Evolutionary conservation across 2,113 vertebrate species (phyloP).

Genomic region (Monarcha castaneiventris): DNA sequence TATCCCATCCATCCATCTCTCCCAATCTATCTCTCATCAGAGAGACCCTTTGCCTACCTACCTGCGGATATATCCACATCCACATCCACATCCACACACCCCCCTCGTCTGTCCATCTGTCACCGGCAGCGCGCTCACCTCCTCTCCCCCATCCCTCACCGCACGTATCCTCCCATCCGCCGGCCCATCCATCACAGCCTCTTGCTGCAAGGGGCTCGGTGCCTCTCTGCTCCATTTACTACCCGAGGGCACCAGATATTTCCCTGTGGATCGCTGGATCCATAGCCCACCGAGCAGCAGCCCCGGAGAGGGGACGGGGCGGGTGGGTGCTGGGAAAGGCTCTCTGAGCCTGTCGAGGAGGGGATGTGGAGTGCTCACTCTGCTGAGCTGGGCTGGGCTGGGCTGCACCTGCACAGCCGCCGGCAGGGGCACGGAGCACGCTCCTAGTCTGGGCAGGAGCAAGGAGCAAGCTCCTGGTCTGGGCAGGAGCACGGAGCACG

Average conservation of each 20-base stretch:
- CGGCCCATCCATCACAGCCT: background rate
- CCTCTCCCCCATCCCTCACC: background rate
- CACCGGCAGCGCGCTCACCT: background rate
- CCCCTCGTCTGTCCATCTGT: background rate
- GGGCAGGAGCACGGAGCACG: background rate
- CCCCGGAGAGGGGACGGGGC: accelerated
- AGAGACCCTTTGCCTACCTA: constrained; percentile 15
- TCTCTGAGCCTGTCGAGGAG: accelerated
- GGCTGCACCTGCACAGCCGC: background rate
- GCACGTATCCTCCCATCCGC: background rate
- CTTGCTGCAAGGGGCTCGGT: background rate
- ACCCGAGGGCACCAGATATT: background rate
- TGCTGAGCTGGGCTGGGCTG: background rate
- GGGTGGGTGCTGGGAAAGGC: background rate
- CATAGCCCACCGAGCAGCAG: background rate
- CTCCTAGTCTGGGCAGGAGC: background rate
- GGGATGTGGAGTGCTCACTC: accelerated
- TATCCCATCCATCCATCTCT: constrained; percentile 68
- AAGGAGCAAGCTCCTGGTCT: background rate
- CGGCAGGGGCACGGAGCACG: background rate
- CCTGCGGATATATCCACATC: background rate
- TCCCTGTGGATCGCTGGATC: background rate
- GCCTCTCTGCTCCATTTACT: background rate
- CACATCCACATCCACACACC: background rate
- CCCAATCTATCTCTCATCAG: constrained; percentile 49